Evolutionary conservation across 2,113 vertebrate genomes (phyloP).

Genomic region (Lepisosteus osseus): DNA sequence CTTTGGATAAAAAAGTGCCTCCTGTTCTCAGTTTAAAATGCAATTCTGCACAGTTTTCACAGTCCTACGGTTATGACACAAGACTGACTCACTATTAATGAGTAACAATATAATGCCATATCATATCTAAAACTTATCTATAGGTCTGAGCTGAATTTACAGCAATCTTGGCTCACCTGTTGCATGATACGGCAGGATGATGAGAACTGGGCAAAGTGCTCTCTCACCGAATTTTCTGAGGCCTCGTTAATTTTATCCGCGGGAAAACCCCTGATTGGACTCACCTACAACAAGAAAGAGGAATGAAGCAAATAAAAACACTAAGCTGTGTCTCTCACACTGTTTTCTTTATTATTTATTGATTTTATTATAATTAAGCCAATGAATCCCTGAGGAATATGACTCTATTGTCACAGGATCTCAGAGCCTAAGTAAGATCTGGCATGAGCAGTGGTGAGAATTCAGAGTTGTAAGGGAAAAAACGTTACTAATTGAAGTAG

Average conservation of each 20-base stretch:
- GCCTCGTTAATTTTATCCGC: constrained; percentile 29
- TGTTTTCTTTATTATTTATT: no score
- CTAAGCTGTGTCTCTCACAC: neutral
- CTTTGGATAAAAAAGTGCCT: no score
- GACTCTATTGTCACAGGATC: no score
- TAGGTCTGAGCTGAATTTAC: neutral
- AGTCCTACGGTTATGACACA: neutral
- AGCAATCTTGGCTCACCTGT: constrained; percentile 34
- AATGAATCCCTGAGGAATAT: no score
- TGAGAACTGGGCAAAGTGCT: constrained; percentile 41
- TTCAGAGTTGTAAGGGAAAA: no score
- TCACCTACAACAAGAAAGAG: constrained; percentile 32
- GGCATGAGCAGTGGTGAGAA: no score
- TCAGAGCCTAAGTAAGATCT: no score
- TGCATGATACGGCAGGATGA: constrained; percentile 38
- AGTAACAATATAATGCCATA: neutral
- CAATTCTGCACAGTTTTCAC: no score
- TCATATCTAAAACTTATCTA: no score
- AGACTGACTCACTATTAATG: neutral
- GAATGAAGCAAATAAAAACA: neutral
- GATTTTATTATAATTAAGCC: no score
- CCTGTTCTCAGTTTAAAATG: no score
- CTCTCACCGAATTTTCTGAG: constrained; percentile 33
- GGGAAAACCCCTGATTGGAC: constrained; percentile 40
- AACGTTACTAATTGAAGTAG: no score